Conservation (phyloP, 2,888 invertebrate genomes). For the Gymnosoma rotundatum region DNA sequence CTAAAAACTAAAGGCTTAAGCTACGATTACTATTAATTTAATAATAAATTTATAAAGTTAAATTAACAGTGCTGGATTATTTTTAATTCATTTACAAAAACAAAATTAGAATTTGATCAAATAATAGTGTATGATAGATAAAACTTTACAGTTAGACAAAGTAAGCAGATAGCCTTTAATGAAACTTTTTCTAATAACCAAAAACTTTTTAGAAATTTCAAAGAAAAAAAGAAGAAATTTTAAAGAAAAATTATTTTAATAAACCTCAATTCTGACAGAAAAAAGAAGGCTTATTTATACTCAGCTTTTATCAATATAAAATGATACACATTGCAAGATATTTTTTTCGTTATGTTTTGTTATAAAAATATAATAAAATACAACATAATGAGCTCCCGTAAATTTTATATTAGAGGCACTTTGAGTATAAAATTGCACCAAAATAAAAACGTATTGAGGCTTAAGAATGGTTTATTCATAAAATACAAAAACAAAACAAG, state of each 20-base stretch:
- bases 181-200: background rate
- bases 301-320: no score
- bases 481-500: conserved; percentile 2
- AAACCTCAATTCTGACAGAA: no score
- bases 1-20: conserved; percentile 31
- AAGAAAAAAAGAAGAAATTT: no score
- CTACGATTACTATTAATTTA: conserved; percentile 24
- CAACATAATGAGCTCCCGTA: background rate
- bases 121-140: background rate
- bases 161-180: background rate
- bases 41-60: conserved; percentile 41
- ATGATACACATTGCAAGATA: background rate
- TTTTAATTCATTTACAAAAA: conserved; percentile 37
- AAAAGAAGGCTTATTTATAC: no score
- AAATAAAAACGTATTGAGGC: conserved; percentile 4
- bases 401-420: conserved; percentile 38
- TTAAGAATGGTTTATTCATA: conserved; percentile 29
- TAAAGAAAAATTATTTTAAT: no score
- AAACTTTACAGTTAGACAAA: background rate
- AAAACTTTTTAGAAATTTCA: background rate
- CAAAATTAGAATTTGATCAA: background rate
- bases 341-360: background rate
- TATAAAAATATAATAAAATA: background rate
- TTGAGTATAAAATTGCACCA: conserved; percentile 4
- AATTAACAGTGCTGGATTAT: conserved; percentile 1